Percentiles rank a stretch among this genome's conserved stretches.
Evolutionary conservation across 2,888 invertebrate species (phyloP).

Genomic region (Yponomeuta evonymella): DNA sequence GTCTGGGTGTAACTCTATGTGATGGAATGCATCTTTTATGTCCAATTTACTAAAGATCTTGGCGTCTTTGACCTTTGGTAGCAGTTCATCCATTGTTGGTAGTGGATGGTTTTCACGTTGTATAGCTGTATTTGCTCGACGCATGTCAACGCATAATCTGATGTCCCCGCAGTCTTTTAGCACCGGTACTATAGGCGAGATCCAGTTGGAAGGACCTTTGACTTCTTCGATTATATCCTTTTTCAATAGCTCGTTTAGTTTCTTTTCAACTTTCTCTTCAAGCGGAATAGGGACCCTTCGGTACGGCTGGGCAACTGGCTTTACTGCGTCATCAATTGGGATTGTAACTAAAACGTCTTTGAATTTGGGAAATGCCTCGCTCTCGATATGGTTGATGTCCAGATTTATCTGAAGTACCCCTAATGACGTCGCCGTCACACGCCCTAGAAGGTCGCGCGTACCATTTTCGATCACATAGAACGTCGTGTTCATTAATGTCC

Average conservation of each 20-base stretch:
- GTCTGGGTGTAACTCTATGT: conserved; percentile 34
- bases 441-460: neutral
- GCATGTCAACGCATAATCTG: conserved; percentile 23
- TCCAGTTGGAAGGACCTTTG: too few relatives aligned
- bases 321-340: conserved; percentile 28
- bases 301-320: conserved; percentile 34
- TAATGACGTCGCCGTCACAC: conserved; percentile 1
- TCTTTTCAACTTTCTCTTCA: conserved; percentile 5
- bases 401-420: neutral
- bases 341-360: conserved; percentile 23
- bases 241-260: conserved; percentile 26
- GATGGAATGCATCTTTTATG: conserved; percentile 22
- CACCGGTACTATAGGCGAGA: too few relatives aligned
- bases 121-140: conserved; percentile 38
- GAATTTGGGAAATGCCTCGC: conserved; percentile 21
- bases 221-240: conserved; percentile 37
- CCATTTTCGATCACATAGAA: conserved; percentile 11
- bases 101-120: conserved; percentile 25
- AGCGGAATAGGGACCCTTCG: conserved; percentile 26
- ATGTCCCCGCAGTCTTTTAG: conserved; percentile 20
- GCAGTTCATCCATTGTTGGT: conserved; percentile 23
- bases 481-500: neutral
- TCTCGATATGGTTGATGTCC: neutral
- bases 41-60: conserved; percentile 22
- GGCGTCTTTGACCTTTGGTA: conserved; percentile 22